Evolutionary conservation across 2,888 invertebrate species (phyloP).

Genomic region (Eurytoma adleriae): DNA sequence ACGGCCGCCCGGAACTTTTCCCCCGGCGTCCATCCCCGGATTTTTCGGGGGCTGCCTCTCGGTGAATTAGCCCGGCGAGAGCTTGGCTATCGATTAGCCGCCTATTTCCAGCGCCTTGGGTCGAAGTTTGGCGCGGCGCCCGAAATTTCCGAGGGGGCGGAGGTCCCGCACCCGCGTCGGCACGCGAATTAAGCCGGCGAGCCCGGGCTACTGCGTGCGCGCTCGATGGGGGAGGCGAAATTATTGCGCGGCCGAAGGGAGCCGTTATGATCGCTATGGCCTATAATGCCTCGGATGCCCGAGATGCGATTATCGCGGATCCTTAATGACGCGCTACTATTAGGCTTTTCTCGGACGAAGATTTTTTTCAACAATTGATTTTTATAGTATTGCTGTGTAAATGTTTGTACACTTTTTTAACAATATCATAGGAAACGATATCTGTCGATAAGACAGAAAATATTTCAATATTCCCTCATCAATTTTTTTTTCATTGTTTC

Average conservation of each 20-base stretch:
- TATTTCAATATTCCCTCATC: no score
- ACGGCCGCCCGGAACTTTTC: conserved; percentile 1
- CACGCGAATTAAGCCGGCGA: conserved; percentile 15
- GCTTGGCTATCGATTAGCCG: conserved; percentile 37
- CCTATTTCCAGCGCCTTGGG: conserved; percentile 34
- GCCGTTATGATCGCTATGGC: not conserved
- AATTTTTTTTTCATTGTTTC: no score
- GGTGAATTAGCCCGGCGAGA: conserved; percentile 13
- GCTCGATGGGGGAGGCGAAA: not conserved
- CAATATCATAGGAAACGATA: not conserved
- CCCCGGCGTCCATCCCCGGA: conserved; percentile 8
- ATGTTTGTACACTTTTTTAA: not conserved
- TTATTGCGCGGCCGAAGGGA: not conserved
- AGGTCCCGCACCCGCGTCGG: not conserved
- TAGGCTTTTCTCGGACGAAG: not conserved
- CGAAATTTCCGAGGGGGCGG: conserved; percentile 24
- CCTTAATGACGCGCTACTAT: not conserved
- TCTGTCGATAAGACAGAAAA: conserved; percentile 18
- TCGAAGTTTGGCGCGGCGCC: conserved; percentile 33
- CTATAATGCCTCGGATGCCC: not conserved
- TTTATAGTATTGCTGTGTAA: not conserved
- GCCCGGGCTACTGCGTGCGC: no score
- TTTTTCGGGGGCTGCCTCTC: not conserved
- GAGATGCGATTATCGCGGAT: conserved; percentile 18
- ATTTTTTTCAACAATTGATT: no score